Evolutionary conservation across 2,797 vertebrate species (phyloP), one percentile per base, ranked within the genome.

Genomic region (Menidia menidia): DNA sequence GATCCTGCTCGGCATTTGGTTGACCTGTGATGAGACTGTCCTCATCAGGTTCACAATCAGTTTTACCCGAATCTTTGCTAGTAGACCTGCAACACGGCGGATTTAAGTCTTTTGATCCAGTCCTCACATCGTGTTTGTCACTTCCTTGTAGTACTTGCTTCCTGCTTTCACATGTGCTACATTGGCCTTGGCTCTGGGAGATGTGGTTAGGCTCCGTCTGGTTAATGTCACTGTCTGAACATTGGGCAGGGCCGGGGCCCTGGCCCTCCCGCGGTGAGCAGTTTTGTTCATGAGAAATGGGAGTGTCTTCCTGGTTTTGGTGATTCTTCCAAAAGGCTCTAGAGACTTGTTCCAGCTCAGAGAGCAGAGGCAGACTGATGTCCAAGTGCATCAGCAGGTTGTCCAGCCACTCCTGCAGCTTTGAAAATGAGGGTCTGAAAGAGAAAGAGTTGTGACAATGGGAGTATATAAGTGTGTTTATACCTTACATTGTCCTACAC

Each of bases 331-430:
- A 95, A 70, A 99, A 99, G 60, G 82, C 74, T 76, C 76, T 92
- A 60, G 94, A 88, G 73, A 97, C 87, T 59, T 96, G 95, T 56
- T 97, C 96, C 78, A 98, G 85, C 75, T 98, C 97, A 0, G 96
- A 93, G 72, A 95, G 94, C 60, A 98, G 86, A 0, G 96, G 96
- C 54, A 98, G 89, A 55, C 92, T 90, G 57, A 97, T 94, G 45
- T 97, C 94, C 88, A 98, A 78, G 89, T 98, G 96, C 96, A 98
- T 97, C 82, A 91, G 89, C 39, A 98, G 92, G 58, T 95, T 95
- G 52, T 95, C 95, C 79, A 98, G 91, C 96, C 96, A 98, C 80
- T 97, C 96, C 57, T 97, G 96, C 87, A 99, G 90, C 87, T 96
- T 96, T 53, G 89, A 72, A 74, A 99, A 99, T 55, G 95, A 92